Percentiles rank a stretch among this genome's conserved stretches.
Evolutionary conservation across 2,797 vertebrate genomes (phyloP).

Genomic region (Protonibea diacanthus): DNA sequence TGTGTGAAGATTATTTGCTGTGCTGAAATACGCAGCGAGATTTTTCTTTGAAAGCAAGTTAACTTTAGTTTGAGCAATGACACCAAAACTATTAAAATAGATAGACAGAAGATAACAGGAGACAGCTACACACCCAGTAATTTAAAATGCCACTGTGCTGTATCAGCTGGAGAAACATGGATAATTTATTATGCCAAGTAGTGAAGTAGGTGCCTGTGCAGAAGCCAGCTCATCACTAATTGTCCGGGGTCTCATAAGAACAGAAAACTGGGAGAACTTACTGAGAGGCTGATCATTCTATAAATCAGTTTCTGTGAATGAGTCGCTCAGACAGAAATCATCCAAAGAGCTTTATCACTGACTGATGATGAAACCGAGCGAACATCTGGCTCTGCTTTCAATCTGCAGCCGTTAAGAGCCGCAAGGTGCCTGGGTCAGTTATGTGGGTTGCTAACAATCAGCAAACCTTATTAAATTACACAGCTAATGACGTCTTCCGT

Average conservation of each 20-base stretch:
- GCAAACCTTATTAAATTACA: conserved; percentile 21
- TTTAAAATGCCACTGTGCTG: background rate
- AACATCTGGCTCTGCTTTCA: conserved; percentile 45
- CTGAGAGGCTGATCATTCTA: conserved; percentile 25
- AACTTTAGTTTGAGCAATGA: background rate
- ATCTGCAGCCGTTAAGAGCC: background rate
- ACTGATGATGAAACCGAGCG: conserved; percentile 26
- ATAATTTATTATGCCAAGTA: conserved; percentile 9
- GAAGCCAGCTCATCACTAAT: background rate
- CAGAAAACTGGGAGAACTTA: background rate
- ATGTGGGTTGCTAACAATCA: conserved; percentile 20
- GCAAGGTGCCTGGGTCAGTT: conserved; percentile 1
- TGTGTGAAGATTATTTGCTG: no score
- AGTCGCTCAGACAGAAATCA: conserved; percentile 19
- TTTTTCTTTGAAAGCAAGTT: background rate
- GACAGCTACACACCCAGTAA: background rate
- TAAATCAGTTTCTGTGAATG: conserved; percentile 43
- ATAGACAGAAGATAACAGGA: background rate
- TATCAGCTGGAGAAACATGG: background rate
- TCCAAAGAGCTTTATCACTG: conserved; percentile 29
- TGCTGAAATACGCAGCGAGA: background rate
- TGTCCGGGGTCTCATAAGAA: background rate
- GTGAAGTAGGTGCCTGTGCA: background rate
- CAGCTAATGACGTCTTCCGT: conserved; percentile 2
- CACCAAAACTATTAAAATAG: background rate